phyloP scores from a whole-genome alignment of 2,797 vertebrate genomes.

The Caiman crocodilus region DNA sequence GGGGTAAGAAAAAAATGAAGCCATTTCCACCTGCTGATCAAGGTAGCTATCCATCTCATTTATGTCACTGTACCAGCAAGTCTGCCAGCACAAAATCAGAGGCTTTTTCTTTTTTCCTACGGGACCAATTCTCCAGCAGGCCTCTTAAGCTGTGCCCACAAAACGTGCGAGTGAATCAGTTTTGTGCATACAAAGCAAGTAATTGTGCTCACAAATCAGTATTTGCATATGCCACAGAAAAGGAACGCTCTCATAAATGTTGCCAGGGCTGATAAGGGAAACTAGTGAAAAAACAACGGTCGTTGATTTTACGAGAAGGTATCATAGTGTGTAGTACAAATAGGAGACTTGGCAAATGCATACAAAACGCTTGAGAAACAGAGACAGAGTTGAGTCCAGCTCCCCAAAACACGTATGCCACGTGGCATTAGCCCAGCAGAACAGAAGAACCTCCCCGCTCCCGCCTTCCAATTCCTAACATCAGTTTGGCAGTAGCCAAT shows the following conservation, averaged over 20 bases:
- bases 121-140: conserved; percentile 74
- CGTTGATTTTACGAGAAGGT: not conserved
- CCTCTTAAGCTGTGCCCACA: conserved; percentile 60
- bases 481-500: not conserved
- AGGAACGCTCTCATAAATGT: not conserved
- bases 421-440: not conserved
- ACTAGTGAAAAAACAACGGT: not conserved
- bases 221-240: conserved; percentile 55
- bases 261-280: not conserved
- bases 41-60: conserved; percentile 73
- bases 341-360: rapidly evolving
- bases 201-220: conserved; percentile 67
- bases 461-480: not conserved
- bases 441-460: not conserved
- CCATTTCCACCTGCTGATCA: conserved; percentile 68
- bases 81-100: conserved; percentile 68
- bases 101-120: conserved; percentile 56
- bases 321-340: rapidly evolving
- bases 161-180: conserved; percentile 60
- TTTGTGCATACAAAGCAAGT: conserved; percentile 73
- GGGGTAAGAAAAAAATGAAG: not conserved
- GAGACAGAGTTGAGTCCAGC: not conserved
- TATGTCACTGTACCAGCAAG: conserved; percentile 59
- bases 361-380: not conserved
- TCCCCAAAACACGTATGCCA: not conserved